Evolutionary conservation across 2,797 vertebrate species (phyloP), one percentile per base, ranked within the genome.

Genomic region (Tauraco hartlaubi): DNA sequence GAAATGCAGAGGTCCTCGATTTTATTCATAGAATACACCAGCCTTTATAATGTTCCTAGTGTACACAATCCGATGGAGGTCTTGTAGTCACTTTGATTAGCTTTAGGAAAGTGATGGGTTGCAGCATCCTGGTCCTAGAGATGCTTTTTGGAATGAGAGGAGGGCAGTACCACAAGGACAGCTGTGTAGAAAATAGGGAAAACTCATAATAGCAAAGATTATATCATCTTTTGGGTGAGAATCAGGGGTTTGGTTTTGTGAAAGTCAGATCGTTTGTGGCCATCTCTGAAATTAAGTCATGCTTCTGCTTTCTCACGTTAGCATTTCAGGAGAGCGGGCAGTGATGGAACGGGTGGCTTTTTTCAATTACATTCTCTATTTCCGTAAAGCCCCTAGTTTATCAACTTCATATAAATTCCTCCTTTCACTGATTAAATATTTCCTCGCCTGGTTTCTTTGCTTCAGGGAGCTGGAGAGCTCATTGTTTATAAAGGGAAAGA

Each of bases 401-500:
- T 84, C 83, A 91, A 8, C 63, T 76, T 67, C 74, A 39, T 86
- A 46, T 66, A 59, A 86, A 92, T 94, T 91, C 73, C 51, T 91
- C 31, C 59, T 90, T 88, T 90, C 55, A 39, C 82, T 84, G 76
- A 86, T 84, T 94, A 95, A 96, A 71, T 84, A 90, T 92, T 94
- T 94, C 63, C 52, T 86, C 0, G 0, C 74, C 77, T 85, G 56
- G 61, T 94, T 91, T 90, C 82, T 96, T 94, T 90, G 59, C 94
- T 96, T 96, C 92, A 63, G 91, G 85, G 82, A 96, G 48, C 66
- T 83, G 85, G 79, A 94, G 82, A 88, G 55, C 76, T 81, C 39
- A 15, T 63, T 88, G 62, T 90, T 94, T 90, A 67, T 86, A 90
- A 92, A 91, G 48, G 48, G 62, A 81, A 69, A 83, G 75, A 74